Percentiles rank a stretch among this genome's conserved stretches.
Evolutionary conservation across 35 echinoderm and acorn worm genomes (phyloP).

Genomic region (Acanthaster planci): DNA sequence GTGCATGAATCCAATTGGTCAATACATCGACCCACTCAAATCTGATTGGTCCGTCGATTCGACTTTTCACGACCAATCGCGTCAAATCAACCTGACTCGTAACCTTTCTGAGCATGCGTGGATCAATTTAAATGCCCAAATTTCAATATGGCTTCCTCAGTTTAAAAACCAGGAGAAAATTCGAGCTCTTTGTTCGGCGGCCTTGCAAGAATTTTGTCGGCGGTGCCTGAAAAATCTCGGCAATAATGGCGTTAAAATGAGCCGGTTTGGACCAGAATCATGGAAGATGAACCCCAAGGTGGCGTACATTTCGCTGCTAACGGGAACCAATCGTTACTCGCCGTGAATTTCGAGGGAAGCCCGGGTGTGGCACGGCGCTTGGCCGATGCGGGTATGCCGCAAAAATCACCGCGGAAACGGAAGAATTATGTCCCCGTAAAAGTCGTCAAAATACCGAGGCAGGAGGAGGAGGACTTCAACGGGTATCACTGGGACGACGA

Average conservation of each 20-base stretch:
- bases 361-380: not conserved
- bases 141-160: slow-evolving; percentile 31
- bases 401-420: slow-evolving; percentile 33
- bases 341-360: slow-evolving; percentile 6
- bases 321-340: slow-evolving; percentile 27
- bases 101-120: slow-evolving; percentile 40
- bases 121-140: slow-evolving; percentile 55
- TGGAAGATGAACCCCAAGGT: slow-evolving; percentile 30
- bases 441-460: slow-evolving; percentile 30
- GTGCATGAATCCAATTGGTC: slow-evolving; percentile 3
- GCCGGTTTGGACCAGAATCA: slow-evolving; percentile 14
- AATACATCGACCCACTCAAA: slow-evolving; percentile 15
- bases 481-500: slow-evolving; percentile 18
- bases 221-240: not conserved
- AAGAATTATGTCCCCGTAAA: slow-evolving; percentile 40
- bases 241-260: slow-evolving; percentile 18
- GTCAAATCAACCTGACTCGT: slow-evolving; percentile 22
- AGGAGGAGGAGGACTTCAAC: slow-evolving; percentile 13
- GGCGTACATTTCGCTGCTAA: not conserved
- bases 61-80: slow-evolving; percentile 32
- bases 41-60: slow-evolving; percentile 6
- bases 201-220: not conserved
- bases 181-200: slow-evolving; percentile 35
- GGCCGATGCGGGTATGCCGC: not conserved
- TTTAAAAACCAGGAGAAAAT: slow-evolving; percentile 43